Conservation (phyloP, 2,113 vertebrate species). For the Glaucidium brasilianum region DNA sequence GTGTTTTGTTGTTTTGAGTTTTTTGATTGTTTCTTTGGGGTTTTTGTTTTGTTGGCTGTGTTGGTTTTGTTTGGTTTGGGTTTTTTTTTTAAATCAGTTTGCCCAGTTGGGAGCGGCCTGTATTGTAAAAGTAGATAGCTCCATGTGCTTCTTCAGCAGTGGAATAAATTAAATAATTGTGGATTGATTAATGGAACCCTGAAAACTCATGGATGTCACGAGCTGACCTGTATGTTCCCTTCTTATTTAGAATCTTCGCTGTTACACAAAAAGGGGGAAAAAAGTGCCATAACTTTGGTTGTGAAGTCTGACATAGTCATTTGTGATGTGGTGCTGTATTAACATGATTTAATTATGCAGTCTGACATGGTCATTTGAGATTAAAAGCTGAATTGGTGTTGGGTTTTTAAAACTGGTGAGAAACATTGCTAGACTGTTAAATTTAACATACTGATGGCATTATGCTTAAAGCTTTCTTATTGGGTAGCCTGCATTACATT, state of each 20-base stretch:
- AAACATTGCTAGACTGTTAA: neutral
- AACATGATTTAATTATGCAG: neutral
- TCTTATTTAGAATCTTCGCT: neutral
- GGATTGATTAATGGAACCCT: neutral
- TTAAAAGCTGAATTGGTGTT: neutral
- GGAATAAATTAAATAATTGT: neutral
- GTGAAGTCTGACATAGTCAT: neutral
- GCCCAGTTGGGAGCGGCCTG: rapidly evolving
- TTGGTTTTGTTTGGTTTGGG: neutral
- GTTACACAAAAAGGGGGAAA: rapidly evolving
- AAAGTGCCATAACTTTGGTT: neutral
- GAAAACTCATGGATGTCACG: neutral
- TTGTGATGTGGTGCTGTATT: neutral
- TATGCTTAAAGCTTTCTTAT: neutral
- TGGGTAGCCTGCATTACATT: neutral
- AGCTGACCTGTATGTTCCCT: neutral
- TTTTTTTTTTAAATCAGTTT: rapidly evolving
- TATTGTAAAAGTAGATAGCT: neutral
- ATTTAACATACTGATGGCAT: neutral
- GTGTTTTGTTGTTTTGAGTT: neutral
- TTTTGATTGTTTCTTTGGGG: neutral
- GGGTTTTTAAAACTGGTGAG: neutral
- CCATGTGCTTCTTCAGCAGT: neutral
- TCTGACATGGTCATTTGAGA: neutral
- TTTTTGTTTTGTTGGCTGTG: too few relatives aligned